Base-by-base conservation (phyloP, 2,888 invertebrate genomes). In the Monoplex corrugatus region DNA sequence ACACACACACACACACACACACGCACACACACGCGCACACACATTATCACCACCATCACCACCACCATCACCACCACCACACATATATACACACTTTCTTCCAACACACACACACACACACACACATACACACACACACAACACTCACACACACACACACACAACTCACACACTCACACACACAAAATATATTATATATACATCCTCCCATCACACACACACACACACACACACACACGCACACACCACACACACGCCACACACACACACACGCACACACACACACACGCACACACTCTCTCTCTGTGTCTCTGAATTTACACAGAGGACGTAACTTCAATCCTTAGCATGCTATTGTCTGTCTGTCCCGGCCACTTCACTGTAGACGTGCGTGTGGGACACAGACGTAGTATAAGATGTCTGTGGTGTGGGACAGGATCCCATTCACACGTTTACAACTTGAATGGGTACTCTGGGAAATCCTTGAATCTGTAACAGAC, bases 401-500 rank as follows among this genome's bases (percentile, higher is more conserved):
- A n/a, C n/a, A n/a, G n/a, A n/a, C n/a, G n/a, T n/a, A n/a, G n/a
- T n/a, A n/a, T n/a, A n/a, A n/a, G n/a, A n/a, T n/a, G n/a, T n/a
- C n/a, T n/a, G n/a, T n/a, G n/a, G n/a, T n/a, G n/a, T n/a, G n/a
- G n/a, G n/a, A 68, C 28, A 68, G 13, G 72, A 23, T 43, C 2
- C 83, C 45, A 32, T 28, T 32, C 45, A n/a, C 16, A 10, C 44
- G 5, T 2, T 57, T 23, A 38, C 84, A 84, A 8, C 72, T 87
- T n/a, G 43, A 87, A 87, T 35, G 87, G 87, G 35, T 87, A 87
- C 57, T 87, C 87, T 43, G 87, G 87, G 38, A 87, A 82, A 38
- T 57, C 57, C 63, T 87, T 87, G 57, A 57, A 80, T 19, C 87
- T 87, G 87, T 10, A 87, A 87, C 85, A 85, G 10, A 85, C 13